These are phyloP conservation scores for Tursiops truncatus DNA, from an alignment of 2,113 vertebrate species.

Conservation along the genomic window DNA sequence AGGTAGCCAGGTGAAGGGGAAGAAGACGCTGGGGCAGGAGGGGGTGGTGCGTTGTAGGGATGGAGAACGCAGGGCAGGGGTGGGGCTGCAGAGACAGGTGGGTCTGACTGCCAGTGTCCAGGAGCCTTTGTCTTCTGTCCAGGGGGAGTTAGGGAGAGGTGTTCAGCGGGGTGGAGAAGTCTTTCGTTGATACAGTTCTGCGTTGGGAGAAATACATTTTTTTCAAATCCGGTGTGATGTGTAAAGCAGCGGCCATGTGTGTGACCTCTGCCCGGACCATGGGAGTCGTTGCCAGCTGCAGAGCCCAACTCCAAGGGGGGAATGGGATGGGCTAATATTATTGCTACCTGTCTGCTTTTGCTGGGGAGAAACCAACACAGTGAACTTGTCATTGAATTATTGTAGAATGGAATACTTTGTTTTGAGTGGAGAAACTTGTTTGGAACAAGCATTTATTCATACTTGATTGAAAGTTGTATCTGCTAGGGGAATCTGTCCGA, in stretches of 20 bases:
- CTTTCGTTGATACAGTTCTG: neutral
- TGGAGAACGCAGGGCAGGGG: fast-evolving
- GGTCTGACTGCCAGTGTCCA: too few species aligned
- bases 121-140: neutral
- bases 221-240: neutral
- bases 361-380: neutral
- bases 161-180: neutral
- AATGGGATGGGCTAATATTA: fast-evolving
- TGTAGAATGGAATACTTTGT: fast-evolving
- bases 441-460: neutral
- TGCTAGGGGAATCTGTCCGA: fast-evolving
- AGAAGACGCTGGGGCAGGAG: neutral
- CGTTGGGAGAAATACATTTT: neutral
- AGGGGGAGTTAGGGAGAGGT: too few species aligned
- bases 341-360: fast-evolving
- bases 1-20: neutral
- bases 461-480: neutral
- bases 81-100: too few species aligned
- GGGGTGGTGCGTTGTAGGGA: neutral
- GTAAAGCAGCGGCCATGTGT: neutral
- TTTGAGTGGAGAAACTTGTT: neutral
- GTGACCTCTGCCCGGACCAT: neutral
- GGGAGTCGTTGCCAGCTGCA: neutral
- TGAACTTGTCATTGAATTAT: too few species aligned
- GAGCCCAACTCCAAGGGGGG: neutral